Evolutionary conservation across 1,140 invertebrate genomes (phyloP), one percentile per base, ranked within the genome.

Genomic region (Parasteatoda tepidariorum): DNA sequence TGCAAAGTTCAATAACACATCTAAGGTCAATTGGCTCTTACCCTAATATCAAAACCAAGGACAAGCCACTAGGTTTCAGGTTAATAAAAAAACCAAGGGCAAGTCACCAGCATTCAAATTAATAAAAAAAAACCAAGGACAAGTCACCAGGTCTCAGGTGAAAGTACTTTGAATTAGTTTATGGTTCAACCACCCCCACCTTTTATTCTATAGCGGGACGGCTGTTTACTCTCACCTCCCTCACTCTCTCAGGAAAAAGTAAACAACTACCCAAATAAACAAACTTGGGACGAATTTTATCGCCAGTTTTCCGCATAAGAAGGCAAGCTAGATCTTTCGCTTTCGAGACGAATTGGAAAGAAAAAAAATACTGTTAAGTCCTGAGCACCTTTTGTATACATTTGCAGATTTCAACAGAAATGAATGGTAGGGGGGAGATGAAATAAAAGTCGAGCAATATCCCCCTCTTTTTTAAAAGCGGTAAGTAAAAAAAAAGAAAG

Each of bases 401-500:
- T 48, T 48, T 59, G 22, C 7, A 11, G 22, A 11, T 24, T 62
- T 24, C 28, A 13, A 24, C 24, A 62, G 22, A 26, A 28, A 28
- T 11, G 4, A 62, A 24, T 28, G 22, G 26, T 26, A 13, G 24
- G 61, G 61, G 26, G 59, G 24, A 15, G 26, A 13, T 6, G 61
- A 62, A 62, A 30, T 11, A 62, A 62, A 62, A 28, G 61, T 62
- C 61, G 61, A 62, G 61, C 61, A 41, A 6, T 6, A n/a, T n/a
- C n/a, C n/a, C n/a, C n/a, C n/a, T n/a, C n/a, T n/a, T n/a, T n/a
- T n/a, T n/a, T n/a, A n/a, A n/a, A n/a, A n/a, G n/a, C n/a, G 5
- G 38, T 13, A 41, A 13, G 13, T 41, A 41, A 41, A 41, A 41
- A 41, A 41, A 41, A 41, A 67, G 75, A 78, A 75, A 67, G 75